phyloP scores from a whole-genome alignment of 2,888 invertebrate species.

The Scelioninae gen. 1 region DNA sequence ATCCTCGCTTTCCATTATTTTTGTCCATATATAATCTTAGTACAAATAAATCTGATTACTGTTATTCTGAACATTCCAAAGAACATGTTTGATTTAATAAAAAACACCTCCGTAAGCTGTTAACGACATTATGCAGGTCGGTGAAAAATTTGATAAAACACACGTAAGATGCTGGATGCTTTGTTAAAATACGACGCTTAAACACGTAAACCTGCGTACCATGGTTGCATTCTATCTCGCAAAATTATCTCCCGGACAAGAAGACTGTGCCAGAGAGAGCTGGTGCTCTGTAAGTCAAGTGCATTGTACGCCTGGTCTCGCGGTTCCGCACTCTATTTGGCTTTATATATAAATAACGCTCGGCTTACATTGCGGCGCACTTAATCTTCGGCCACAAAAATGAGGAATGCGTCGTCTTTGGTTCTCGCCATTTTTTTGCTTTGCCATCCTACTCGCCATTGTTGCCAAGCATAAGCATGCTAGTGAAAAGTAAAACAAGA shows the following conservation, averaged over 20 bases:
- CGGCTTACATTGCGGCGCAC: too few relatives aligned
- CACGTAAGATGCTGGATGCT: conserved; percentile 43
- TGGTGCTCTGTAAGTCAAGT: too few relatives aligned
- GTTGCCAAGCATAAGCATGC: too few relatives aligned
- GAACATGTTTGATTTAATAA: conserved; percentile 5
- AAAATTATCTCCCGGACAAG: conserved; percentile 56
- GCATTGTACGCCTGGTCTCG: conserved; percentile 39
- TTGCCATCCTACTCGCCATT: conserved; percentile 15
- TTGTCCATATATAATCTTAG: too few relatives aligned
- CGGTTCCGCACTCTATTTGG: conserved; percentile 41
- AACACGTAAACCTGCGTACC: conserved; percentile 56
- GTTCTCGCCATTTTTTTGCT: not conserved
- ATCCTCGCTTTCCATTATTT: too few relatives aligned
- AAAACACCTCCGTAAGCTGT: conserved; percentile 1
- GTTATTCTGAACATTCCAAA: too few relatives aligned
- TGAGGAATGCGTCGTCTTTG: conserved; percentile 24
- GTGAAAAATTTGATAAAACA: conserved; percentile 48
- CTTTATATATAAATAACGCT: conserved; percentile 45
- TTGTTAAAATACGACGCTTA: conserved; percentile 56
- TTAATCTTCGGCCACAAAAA: conserved; percentile 30
- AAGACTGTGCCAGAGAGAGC: conserved; percentile 38
- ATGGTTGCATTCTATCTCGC: conserved; percentile 57
- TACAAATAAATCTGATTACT: too few relatives aligned
- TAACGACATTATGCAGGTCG: conserved; percentile 21
- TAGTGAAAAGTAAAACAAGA: conserved; percentile 33